Percentiles rank a stretch among this genome's conserved stretches.
phyloP scores from a whole-genome alignment of 2,888 invertebrate genomes.

The Hypomecis punctinalis region DNA sequence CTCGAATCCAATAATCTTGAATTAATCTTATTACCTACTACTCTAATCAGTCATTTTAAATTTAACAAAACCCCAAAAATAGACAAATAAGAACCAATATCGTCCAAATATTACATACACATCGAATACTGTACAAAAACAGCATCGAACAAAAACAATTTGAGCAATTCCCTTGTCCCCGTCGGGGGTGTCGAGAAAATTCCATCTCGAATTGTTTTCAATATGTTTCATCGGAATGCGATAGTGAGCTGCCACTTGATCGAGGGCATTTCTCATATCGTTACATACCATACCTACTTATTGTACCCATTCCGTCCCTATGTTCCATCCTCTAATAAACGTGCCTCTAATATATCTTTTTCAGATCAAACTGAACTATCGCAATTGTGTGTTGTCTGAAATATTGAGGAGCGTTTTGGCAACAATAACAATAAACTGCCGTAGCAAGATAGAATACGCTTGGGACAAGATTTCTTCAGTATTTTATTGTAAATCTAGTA shows the following conservation, averaged over 20 bases:
- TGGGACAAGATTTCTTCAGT: conserved; percentile 1
- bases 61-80: not conserved
- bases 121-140: conserved; percentile 25
- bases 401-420: conserved; percentile 21
- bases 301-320: conserved; percentile 24
- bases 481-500: not conserved
- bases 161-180: conserved; percentile 41
- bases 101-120: conserved; percentile 16
- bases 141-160: conserved; percentile 32
- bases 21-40: not conserved
- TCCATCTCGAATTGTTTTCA: conserved; percentile 61
- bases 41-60: not conserved
- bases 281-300: conserved; percentile 33
- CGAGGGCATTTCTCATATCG: conserved; percentile 49
- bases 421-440: conserved; percentile 23
- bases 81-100: conserved; percentile 11
- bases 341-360: conserved; percentile 25
- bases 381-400: conserved; percentile 18
- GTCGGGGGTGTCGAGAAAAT: conserved; percentile 50
- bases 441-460: conserved; percentile 6
- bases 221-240: conserved; percentile 61
- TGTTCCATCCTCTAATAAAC: conserved; percentile 18
- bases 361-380: conserved; percentile 26
- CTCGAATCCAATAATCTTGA: not conserved
- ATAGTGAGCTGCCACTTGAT: conserved; percentile 55